These are phyloP conservation scores for Luperina nickerlii DNA, from an alignment of 2,888 invertebrate genomes.

Conservation along the genomic window DNA sequence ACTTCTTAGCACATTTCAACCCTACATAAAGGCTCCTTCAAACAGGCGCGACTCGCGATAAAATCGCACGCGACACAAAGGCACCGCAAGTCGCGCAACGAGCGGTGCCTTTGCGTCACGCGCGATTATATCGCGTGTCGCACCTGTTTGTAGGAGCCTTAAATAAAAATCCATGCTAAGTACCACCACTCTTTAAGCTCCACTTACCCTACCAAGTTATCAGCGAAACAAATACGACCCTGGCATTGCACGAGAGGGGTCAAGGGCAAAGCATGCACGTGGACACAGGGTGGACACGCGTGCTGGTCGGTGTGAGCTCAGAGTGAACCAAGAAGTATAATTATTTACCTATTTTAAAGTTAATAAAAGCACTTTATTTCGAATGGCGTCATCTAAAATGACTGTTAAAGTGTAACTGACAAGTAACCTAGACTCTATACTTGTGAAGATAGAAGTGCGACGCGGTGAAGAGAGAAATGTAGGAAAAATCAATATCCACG, in stretches of 20 bases:
- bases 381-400: not conserved
- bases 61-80: too few relatives aligned
- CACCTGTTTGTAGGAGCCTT: too few relatives aligned
- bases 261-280: constrained; percentile 58
- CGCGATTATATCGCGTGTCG: too few relatives aligned
- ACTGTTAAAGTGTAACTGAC: not conserved
- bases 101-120: too few relatives aligned
- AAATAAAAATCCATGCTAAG: not conserved
- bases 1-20: too few relatives aligned
- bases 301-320: constrained; percentile 3
- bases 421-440: not conserved
- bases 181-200: constrained; percentile 7
- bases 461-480: too few relatives aligned
- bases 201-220: constrained; percentile 12
- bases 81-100: too few relatives aligned
- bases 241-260: constrained; percentile 29
- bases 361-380: not conserved
- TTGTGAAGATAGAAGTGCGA: not conserved
- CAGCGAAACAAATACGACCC: constrained; percentile 29
- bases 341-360: not conserved
- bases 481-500: too few relatives aligned
- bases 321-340: constrained; percentile 47
- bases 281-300: constrained; percentile 43
- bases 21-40: not conserved
- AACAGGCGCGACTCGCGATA: too few relatives aligned